phyloP scores from a whole-genome alignment of 2,888 invertebrate genomes.

The Drosophila emarginata region DNA sequence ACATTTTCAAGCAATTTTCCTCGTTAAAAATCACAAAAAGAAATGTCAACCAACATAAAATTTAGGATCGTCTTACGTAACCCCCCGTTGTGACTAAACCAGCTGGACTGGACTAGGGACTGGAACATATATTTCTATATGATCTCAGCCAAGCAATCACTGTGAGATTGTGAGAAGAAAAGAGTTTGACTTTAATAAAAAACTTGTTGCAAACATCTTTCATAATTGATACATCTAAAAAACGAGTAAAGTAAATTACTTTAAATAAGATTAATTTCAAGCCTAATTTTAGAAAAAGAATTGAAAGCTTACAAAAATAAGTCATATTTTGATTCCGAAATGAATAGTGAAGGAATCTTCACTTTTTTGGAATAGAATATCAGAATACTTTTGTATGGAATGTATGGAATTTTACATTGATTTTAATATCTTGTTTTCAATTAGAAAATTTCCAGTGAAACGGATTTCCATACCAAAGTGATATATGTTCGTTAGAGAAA shows the following conservation, averaged over 20 bases:
- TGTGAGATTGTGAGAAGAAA: neutral
- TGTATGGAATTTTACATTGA: too few species aligned
- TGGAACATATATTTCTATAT: constrained; percentile 53
- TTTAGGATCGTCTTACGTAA: constrained; percentile 25
- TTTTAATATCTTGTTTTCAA: neutral
- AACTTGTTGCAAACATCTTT: neutral
- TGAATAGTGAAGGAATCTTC: too few species aligned
- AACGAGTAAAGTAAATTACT: neutral
- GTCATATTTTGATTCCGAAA: too few species aligned
- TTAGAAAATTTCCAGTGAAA: too few species aligned
- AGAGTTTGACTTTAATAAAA: neutral
- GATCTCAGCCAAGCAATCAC: neutral
- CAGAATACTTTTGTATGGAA: too few species aligned
- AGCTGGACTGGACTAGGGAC: constrained; percentile 22
- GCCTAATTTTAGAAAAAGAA: neutral
- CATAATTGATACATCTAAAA: neutral
- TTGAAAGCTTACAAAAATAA: too few species aligned
- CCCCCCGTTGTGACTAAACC: constrained; percentile 40
- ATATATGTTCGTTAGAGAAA: neutral
- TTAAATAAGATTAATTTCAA: neutral
- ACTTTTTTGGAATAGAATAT: too few species aligned
- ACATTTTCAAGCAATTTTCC: constrained; percentile 49
- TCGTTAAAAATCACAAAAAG: constrained; percentile 29
- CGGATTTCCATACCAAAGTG: neutral
- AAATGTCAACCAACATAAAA: constrained; percentile 60